Evolutionary conservation across 37 sponge, comb jelly and placozoan genomes (phyloP), one percentile per base, ranked within the genome.

Genomic region (Cliona cf. orientalis): DNA sequence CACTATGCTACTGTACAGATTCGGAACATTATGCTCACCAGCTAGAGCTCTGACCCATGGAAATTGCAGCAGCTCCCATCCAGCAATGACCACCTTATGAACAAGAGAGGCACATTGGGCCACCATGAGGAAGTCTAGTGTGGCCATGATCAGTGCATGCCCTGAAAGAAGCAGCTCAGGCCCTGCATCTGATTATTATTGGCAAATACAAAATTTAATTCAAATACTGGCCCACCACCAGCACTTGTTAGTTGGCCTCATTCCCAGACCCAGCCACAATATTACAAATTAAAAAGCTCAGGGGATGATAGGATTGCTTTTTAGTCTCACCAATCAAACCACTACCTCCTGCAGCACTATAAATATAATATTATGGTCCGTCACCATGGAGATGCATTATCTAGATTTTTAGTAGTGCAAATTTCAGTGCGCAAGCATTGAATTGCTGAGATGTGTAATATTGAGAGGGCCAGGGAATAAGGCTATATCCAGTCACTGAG

Each of bases 91-190:
- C 63, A 91, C 74, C 62, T 82, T 76, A 60, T 91, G 92, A 12
- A 83, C 75, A 42, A 91, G 84, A 29, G 92, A 91, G 49, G 92
- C 92, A 79, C 87, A 87, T 71, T 91, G 92, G 23, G 92, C 92
- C 59, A 91, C 92, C 84, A 91, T 77, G 66, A 91, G 84, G 76
- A 74, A 86, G 73, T 91, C 92, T 36, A 91, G 71, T 0, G 88
- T 74, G 39, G 92, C 64, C 82, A 87, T 78, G 35, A 83, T 80
- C 40, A 91, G 78, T 7, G 44, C 11, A 57, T 91, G 84, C 5
- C 87, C 84, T 58, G 38, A 84, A 12, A 84, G 74, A 25, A 91
- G 72, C 88, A 91, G 79, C 49, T 86, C 84, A 35, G 92, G 92
- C 11, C 61, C 62, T 46, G 84, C 59, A 81, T 74, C 91, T 91